A percentile compares a stretch with the other conserved stretches of the same genome.
Evolutionary conservation across 2,888 invertebrate species (phyloP).

Genomic region (Tiphia femorata): DNA sequence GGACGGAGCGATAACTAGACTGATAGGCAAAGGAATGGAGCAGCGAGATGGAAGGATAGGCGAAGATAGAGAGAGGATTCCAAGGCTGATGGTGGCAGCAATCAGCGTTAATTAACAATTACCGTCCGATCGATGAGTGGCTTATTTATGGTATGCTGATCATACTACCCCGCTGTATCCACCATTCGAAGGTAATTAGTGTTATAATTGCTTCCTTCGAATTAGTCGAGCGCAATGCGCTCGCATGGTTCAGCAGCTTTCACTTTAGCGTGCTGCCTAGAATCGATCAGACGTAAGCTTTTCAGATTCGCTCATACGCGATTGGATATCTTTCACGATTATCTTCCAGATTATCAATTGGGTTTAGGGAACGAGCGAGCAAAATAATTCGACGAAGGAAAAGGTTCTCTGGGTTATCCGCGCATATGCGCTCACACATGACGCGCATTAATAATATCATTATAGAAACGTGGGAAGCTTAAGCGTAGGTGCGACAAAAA

Average conservation of each 20-base stretch:
- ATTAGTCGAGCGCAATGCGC: too few species aligned
- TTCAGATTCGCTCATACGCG: too few species aligned
- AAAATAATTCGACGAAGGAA: slow-evolving; percentile 9
- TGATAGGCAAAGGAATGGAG: background rate
- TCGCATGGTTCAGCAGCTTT: too few species aligned
- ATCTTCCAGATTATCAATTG: background rate
- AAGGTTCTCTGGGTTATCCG: too few species aligned
- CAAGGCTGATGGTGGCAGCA: background rate
- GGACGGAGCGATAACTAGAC: background rate
- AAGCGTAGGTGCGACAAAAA: too few species aligned
- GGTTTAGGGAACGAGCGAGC: slow-evolving; percentile 6
- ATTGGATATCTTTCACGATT: background rate
- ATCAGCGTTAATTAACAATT: slow-evolving; percentile 16
- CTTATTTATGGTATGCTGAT: background rate
- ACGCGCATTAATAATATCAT: too few species aligned
- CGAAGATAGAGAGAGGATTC: background rate
- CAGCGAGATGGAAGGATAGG: background rate
- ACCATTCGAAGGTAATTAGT: slow-evolving; percentile 7
- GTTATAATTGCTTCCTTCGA: slow-evolving; percentile 10
- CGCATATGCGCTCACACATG: too few species aligned
- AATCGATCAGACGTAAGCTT: too few species aligned
- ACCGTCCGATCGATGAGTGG: background rate
- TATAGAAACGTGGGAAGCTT: too few species aligned
- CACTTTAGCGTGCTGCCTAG: too few species aligned
- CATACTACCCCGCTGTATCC: background rate